Evolutionary conservation across 2,797 vertebrate species (phyloP).

Genomic region (Hyperoplus lanceolatus): DNA sequence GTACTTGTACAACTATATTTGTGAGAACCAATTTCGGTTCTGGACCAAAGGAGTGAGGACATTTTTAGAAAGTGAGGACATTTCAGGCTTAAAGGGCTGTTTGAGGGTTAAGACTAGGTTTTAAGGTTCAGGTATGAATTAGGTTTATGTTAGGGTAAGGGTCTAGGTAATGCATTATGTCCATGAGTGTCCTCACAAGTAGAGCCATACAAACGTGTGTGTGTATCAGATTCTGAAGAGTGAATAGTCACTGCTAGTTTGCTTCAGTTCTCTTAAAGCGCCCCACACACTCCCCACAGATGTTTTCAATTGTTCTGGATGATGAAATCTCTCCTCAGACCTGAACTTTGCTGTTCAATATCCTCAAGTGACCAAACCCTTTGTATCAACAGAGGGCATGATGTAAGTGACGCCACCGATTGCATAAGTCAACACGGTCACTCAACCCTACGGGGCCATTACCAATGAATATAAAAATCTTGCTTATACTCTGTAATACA

Average conservation of each 20-base stretch:
- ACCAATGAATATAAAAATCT: background rate
- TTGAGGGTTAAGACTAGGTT: too few relatives aligned
- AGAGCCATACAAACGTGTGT: constrained; percentile 5
- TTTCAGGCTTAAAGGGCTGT: too few relatives aligned
- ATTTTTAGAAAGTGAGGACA: too few relatives aligned
- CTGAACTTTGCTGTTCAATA: background rate
- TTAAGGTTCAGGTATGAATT: too few relatives aligned
- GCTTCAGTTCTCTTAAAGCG: background rate
- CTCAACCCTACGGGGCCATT: background rate
- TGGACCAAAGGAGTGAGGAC: too few relatives aligned
- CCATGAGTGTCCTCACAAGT: too few relatives aligned
- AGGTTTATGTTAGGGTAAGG: too few relatives aligned
- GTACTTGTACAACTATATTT: too few relatives aligned
- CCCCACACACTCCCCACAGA: background rate
- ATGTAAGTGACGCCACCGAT: background rate
- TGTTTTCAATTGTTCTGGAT: constrained; percentile 31
- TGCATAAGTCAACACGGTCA: too few relatives aligned
- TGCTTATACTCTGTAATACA: too few relatives aligned
- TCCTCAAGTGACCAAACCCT: constrained; percentile 4
- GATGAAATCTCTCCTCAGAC: constrained; percentile 1
- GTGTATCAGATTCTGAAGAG: constrained; percentile 41
- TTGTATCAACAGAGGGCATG: background rate
- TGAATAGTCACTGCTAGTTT: constrained; percentile 43
- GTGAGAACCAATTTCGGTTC: too few relatives aligned
- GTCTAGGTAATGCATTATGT: too few relatives aligned